Evolutionary conservation across 2,888 invertebrate genomes (phyloP), one percentile per base, ranked within the genome.

Genomic region (Calameuta idolon): DNA sequence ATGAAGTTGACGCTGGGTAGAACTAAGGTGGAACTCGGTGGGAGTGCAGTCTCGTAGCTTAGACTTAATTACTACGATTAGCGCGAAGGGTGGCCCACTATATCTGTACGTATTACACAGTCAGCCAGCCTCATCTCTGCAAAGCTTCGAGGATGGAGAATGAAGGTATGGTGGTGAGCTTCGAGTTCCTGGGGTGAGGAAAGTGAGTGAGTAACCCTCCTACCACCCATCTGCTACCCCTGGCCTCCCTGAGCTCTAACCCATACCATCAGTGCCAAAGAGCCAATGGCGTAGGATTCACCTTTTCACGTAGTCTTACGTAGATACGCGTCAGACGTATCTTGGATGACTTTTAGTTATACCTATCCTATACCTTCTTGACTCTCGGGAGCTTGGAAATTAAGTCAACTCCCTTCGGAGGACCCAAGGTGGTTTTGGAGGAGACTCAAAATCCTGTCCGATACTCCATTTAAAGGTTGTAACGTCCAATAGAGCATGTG

Each of bases 61-160:
- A 84, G 85, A 87, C 87, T 88, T 88, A 88, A 88, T 88, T 88
- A 88, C 87, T 84, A 85, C 87, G 87, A 88, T 88, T 87, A 88
- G 85, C 85, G 86, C 83, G 86, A 85, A 86, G 86, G 86, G 79
- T 80, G 84, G 78, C 76, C 75, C 74, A 69, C 80, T 83, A 81
- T 83, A 83, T 82, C 80, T 82, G 80, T 78, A 81, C 77, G 79
- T 81, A 84, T 85, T 85, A 85, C 81, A 81, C 80, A 76, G 77
- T 79, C 79, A 75, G 79, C 69, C 71, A 78, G 73, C 78, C 77
- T 79, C 81, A 80, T 81, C 79, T 79, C 79, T 82, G 75, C 76
- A 30, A 34, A 37, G 37, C 69, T 34, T n/a, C 40, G 69, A 69
- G 69, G 71, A 69, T 74, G 69, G 55, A 73, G 34, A 35, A 68